Evolutionary conservation across 1,140 invertebrate species (phyloP), one percentile per base, ranked within the genome.

Genomic region (Penaeus indicus): DNA sequence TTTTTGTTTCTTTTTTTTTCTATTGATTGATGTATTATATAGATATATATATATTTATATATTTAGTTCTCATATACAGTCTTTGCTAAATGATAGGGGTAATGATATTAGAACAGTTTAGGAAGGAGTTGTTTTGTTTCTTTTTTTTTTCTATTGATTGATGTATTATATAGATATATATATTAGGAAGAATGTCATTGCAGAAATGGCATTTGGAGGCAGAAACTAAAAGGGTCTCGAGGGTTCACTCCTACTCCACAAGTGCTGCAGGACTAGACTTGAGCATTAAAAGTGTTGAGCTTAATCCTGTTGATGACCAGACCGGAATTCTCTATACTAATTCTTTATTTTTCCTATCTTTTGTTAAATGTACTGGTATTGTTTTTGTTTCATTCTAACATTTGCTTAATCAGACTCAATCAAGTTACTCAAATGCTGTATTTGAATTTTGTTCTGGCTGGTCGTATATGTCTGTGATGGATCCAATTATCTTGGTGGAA

Each of bases 391-490:
- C 4, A 75, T 13, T 54, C 54, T 54, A 54, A 54, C 21, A 75
- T 19, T 75, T 75, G 72, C 42, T 27, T 75, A 75, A 38, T 32
- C 7, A 75, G 72, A 38, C 72, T 19, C n/a, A 75, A 54, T 54
- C 54, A 54, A 11, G 16, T 54, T 54, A 54, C 54, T 54, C 54
- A 54, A 13, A 75, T 21, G n/a, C 72, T 75, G 72, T 38, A 75
- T 32, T 75, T 32, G 72, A 32, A 19, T 75, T 38, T 32, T 38
- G 42, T 75, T 84, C 87, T 88, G 87, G 87, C 87, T 88, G 87
- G 87, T 84, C 84, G 86, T 88, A 81, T 79, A 64, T 84, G 47
- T 88, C 87, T 88, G 87, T 88, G 87, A 88, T 88, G 80, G 81
- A 84, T 84, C 47, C 82, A 84, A 32, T 69, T 84, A 82, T 88